Percentiles rank a stretch among this genome's conserved stretches.
Evolutionary conservation across 2,888 invertebrate genomes (phyloP).

Genomic region (Andrena flavipes): DNA sequence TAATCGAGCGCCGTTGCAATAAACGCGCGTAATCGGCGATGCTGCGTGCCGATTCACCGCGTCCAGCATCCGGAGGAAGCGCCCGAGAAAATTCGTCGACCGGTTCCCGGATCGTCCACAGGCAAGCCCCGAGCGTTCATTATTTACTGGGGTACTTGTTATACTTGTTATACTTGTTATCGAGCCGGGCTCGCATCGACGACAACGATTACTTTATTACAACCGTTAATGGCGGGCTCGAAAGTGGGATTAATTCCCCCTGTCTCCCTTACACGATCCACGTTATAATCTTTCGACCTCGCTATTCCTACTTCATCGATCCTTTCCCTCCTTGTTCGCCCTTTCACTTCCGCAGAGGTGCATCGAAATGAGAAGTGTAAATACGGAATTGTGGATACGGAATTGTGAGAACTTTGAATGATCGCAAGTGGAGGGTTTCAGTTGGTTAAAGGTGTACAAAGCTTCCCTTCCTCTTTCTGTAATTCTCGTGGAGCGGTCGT

Average conservation of each 20-base stretch:
- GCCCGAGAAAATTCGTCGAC: conserved; percentile 44
- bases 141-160: background rate
- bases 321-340: no score
- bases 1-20: conserved; percentile 69
- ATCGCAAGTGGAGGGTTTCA: no score
- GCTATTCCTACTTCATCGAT: no score
- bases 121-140: background rate
- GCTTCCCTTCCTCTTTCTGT: conserved; percentile 16
- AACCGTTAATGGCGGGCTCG: background rate
- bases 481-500: background rate
- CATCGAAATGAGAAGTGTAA: no score
- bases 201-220: conserved; percentile 17
- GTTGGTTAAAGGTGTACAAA: background rate
- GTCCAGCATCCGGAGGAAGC: background rate
- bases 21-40: conserved; percentile 66
- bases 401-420: no score
- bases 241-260: background rate
- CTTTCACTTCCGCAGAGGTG: no score
- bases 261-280: background rate
- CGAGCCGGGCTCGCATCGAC: background rate
- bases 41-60: conserved; percentile 58
- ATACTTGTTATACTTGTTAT: background rate
- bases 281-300: no score
- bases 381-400: no score
- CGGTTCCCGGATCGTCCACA: background rate